Evolutionary conservation across 1,140 invertebrate species (phyloP), one percentile per base, ranked within the genome.

Genomic region (Druon quercuslanigerum): DNA sequence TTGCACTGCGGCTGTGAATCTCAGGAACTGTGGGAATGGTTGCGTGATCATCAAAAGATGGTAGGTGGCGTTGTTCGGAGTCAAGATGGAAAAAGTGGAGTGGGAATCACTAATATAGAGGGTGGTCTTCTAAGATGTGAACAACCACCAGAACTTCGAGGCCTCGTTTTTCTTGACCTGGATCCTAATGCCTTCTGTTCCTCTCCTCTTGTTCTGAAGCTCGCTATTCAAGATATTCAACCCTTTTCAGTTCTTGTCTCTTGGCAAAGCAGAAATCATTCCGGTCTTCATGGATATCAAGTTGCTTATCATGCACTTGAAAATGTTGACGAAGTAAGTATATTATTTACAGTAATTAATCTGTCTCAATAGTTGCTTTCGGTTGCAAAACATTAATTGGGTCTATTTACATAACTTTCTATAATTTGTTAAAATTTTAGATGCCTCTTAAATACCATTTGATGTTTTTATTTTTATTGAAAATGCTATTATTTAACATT

Each of bases 11-110:
- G 94, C 80, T 98, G 97, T 87, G 96, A 97, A 82, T 94, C 96
- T n/a, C 95, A 97, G 91, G 95, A 96, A 85, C 91, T 97, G 1
- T 97, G 96, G 96, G 95, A 95, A 91, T 98, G 97, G 97, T 92
- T 97, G 78, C 93, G 95, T 79, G 96, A 97, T 89, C 96, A 98
- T 91, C 94, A 95, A 80, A 96, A 96, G 85, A 87, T 94, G 78
- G 92, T 95, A 9, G 91, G 94, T 40, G 90, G 92, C 83, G 72
- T 57, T 60, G 56, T 14, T 54, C 25, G 17, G 0, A 19, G 40
- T 71, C 46, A 71, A n/a, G 60, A 76, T 51, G 73, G 75, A 74
- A 76, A 51, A 16, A 72, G 71, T 81, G 78, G 78, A 17, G 79
- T 87, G 71, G 84, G 82, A 40, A 74, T 86, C 66, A 85, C 83